These are phyloP conservation scores for Latrodectus elegans DNA, from an alignment of 2,888 invertebrate genomes.

Conservation along the genomic window DNA sequence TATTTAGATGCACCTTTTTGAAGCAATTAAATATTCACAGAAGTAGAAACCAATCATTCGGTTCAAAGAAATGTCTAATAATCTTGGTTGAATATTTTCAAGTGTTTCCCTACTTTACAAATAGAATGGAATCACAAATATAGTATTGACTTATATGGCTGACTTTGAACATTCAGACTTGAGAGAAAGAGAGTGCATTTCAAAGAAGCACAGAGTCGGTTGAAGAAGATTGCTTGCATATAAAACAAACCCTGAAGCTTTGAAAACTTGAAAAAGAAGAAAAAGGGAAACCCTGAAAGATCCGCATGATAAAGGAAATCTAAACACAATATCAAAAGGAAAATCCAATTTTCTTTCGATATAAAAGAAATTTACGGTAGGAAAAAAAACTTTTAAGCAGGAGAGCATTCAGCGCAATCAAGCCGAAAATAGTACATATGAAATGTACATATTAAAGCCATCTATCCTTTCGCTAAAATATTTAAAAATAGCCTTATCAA, in stretches of 20 bases:
- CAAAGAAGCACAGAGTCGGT: not conserved
- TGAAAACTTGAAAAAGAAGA: constrained; percentile 6
- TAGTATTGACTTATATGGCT: too few species aligned
- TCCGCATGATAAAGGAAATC: constrained; percentile 3
- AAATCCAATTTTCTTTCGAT: constrained; percentile 46
- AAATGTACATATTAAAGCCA: constrained; percentile 20
- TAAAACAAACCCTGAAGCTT: constrained; percentile 36
- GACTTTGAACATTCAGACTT: too few species aligned
- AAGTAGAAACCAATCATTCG: too few species aligned
- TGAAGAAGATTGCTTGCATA: constrained; percentile 27
- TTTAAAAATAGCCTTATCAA: not conserved
- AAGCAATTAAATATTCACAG: too few species aligned
- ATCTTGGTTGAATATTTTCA: too few species aligned
- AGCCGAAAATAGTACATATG: constrained; percentile 35
- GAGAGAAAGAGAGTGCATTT: not conserved
- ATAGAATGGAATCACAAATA: too few species aligned
- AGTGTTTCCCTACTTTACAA: too few species aligned
- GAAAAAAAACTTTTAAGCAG: constrained; percentile 28
- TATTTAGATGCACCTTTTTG: too few species aligned
- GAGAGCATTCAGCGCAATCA: constrained; percentile 37
- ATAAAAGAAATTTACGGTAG: constrained; percentile 10
- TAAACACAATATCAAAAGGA: constrained; percentile 23
- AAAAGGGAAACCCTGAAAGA: constrained; percentile 9
- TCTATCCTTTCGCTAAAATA: not conserved
- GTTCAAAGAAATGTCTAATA: too few species aligned